phyloP scores from a whole-genome alignment of 2,888 invertebrate genomes.

The Petrophora chlorosata region DNA sequence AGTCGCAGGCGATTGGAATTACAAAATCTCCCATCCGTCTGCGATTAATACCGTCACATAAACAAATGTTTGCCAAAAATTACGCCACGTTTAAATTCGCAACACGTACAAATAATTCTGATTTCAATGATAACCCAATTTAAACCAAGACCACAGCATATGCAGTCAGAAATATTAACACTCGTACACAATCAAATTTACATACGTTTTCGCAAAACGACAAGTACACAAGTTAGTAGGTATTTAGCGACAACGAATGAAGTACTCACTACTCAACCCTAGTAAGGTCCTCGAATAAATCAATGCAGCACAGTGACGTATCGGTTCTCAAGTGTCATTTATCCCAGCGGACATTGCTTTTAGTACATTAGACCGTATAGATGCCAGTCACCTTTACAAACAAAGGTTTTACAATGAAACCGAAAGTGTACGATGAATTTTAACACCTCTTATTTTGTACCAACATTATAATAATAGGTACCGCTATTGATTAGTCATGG shows the following conservation, averaged over 20 bases:
- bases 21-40: no score
- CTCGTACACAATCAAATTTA: conserved; percentile 1
- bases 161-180: conserved; percentile 13
- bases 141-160: conserved; percentile 19
- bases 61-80: conserved; percentile 9
- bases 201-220: conserved; percentile 1
- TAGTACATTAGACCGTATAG: conserved; percentile 18
- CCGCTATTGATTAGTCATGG: conserved; percentile 32
- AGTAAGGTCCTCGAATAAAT: not conserved
- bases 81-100: conserved; percentile 23
- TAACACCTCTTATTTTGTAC: conserved; percentile 58
- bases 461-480: conserved; percentile 29
- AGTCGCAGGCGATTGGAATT: no score
- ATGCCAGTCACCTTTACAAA: conserved; percentile 60
- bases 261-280: no score
- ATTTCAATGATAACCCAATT: conserved; percentile 24
- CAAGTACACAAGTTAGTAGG: no score
- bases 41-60: no score
- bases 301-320: conserved; percentile 8
- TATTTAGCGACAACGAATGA: no score
- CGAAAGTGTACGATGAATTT: conserved; percentile 66
- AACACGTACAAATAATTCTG: conserved; percentile 16
- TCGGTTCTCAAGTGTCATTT: conserved; percentile 38
- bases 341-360: conserved; percentile 42
- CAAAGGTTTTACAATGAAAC: conserved; percentile 66